Conservation (phyloP, 2,113 vertebrate genomes). For the Collichthys lucidus region DNA sequence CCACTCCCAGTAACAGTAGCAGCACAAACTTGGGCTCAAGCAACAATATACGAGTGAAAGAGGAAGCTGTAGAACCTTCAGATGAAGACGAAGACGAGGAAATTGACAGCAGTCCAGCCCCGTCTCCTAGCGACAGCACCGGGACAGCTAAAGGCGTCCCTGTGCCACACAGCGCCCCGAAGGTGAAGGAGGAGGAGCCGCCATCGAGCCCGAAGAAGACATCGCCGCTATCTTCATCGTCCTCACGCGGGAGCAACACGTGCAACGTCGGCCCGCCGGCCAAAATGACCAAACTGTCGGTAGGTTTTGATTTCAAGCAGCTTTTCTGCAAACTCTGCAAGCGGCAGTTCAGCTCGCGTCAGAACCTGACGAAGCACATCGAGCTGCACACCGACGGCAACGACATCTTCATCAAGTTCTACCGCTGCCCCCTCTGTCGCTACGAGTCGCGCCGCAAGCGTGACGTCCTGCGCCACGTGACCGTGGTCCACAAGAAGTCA, state of each 20-base stretch:
- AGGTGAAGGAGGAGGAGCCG: conserved; percentile 88
- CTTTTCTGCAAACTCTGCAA: conserved; percentile 99
- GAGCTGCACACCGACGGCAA: conserved; percentile 97
- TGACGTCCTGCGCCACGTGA: conserved; percentile 95
- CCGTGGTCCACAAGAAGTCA: conserved; percentile 95
- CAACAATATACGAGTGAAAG: conserved; percentile 82
- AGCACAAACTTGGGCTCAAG: conserved; percentile 32
- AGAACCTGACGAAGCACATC: conserved; percentile 96
- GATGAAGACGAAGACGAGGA: conserved; percentile 74
- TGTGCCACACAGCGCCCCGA: conserved; percentile 46
- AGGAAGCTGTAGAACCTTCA: conserved; percentile 77
- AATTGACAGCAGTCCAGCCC: conserved; percentile 61
- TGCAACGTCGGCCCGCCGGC: conserved; percentile 39
- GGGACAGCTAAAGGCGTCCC: conserved; percentile 36
- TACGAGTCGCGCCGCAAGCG: conserved; percentile 96
- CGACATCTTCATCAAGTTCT: conserved; percentile 98
- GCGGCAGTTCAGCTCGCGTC: conserved; percentile 96
- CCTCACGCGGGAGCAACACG: not conserved
- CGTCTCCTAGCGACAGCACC: conserved; percentile 70
- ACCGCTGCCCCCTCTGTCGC: conserved; percentile 95
- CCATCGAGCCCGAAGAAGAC: conserved; percentile 83
- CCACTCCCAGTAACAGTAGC: conserved; percentile 45
- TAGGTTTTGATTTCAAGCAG: conserved; percentile 97
- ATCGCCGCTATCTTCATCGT: not conserved
- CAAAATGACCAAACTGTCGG: conserved; percentile 88